Evolutionary conservation across 2,888 invertebrate genomes (phyloP).

Genomic region (Leptinotarsa rubiginosa): DNA sequence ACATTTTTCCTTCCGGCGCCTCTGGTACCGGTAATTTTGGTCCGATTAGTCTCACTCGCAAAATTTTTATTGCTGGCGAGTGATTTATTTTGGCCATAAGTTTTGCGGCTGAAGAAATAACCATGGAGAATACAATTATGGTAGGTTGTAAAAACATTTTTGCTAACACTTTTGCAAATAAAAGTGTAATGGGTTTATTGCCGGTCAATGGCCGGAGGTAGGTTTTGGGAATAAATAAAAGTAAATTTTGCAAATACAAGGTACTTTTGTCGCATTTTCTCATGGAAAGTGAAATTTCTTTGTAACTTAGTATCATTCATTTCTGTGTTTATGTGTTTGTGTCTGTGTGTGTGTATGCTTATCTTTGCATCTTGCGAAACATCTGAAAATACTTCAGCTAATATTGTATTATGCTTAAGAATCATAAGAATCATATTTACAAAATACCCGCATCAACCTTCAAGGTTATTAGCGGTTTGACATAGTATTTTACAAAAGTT

Average conservation of each 20-base stretch:
- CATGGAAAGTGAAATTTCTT: background rate
- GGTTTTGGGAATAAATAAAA: constrained; percentile 20
- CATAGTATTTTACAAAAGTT: too few species aligned
- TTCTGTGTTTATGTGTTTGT: too few species aligned
- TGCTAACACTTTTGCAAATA: constrained; percentile 41
- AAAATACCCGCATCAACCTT: too few species aligned
- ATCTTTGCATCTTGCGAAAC: too few species aligned
- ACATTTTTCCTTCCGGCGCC: constrained; percentile 4
- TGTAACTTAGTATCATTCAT: background rate
- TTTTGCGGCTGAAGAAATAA: constrained; percentile 37
- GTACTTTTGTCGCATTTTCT: background rate
- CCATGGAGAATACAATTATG: constrained; percentile 43
- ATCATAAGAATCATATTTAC: too few species aligned
- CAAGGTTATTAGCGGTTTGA: too few species aligned
- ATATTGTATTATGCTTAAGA: too few species aligned
- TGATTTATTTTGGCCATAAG: constrained; percentile 37
- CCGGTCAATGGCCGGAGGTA: constrained; percentile 32
- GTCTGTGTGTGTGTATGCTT: too few species aligned
- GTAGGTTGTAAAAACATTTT: constrained; percentile 42
- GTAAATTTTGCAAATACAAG: background rate
- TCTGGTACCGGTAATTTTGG: constrained; percentile 20
- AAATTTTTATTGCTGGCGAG: constrained; percentile 32
- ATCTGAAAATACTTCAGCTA: too few species aligned
- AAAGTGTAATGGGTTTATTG: constrained; percentile 44
- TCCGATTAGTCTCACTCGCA: constrained; percentile 37